A percentile compares a stretch with the other conserved stretches of the same genome.
Evolutionary conservation across 2,888 invertebrate genomes (phyloP).

Genomic region (Philaethria dido): DNA sequence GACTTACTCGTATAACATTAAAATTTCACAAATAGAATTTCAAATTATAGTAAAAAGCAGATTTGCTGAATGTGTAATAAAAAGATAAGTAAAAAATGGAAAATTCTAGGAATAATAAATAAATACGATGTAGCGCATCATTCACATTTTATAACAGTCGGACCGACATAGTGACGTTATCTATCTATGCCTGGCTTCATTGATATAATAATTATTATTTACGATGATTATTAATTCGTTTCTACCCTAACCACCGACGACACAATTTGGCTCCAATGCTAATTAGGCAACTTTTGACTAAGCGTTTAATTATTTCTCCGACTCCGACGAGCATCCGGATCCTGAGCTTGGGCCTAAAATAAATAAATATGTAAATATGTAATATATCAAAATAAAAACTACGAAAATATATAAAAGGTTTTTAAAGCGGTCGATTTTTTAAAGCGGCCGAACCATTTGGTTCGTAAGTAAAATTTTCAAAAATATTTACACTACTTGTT

Average conservation of each 20-base stretch:
- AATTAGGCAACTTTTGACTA: conserved; percentile 50
- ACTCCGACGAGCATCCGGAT: conserved; percentile 85
- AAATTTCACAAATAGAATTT: background rate
- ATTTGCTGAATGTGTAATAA: background rate
- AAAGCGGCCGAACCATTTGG: too few relatives aligned
- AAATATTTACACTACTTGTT: too few relatives aligned
- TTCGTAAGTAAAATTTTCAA: too few relatives aligned
- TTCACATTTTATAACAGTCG: background rate
- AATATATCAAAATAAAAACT: too few relatives aligned
- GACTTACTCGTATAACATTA: background rate
- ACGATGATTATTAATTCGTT: conserved; percentile 25
- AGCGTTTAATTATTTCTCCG: conserved; percentile 67
- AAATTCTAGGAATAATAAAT: conserved; percentile 1
- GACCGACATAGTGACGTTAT: background rate
- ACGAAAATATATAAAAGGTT: too few relatives aligned
- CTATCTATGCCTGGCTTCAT: background rate
- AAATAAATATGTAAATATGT: conserved; percentile 29
- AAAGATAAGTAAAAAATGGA: background rate
- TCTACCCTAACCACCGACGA: conserved; percentile 36
- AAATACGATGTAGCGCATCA: background rate
- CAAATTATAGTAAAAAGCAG: background rate
- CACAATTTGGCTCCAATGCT: conserved; percentile 51
- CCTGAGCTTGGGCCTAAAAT: conserved; percentile 84
- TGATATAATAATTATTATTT: conserved; percentile 7
- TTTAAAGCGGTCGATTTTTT: too few relatives aligned